Conservation (phyloP, 2,113 vertebrate species). For the Solea senegalensis region DNA sequence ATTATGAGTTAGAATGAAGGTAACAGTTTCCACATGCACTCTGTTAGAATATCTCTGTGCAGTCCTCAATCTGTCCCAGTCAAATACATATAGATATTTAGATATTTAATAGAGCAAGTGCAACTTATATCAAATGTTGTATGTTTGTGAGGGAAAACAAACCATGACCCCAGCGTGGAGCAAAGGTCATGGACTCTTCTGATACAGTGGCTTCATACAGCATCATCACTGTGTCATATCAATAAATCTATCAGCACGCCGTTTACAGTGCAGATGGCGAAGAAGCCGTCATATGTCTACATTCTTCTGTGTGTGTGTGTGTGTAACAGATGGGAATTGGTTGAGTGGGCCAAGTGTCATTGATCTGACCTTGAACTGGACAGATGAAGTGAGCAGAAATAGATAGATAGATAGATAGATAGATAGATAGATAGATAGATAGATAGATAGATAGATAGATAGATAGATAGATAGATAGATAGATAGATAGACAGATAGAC, state of each 20-base stretch:
- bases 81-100: too few relatives aligned
- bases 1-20: too few relatives aligned
- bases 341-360: slow-evolving; percentile 56
- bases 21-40: too few relatives aligned
- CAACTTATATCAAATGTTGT: too few relatives aligned
- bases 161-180: too few relatives aligned
- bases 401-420: slow-evolving; percentile 10
- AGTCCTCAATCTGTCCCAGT: too few relatives aligned
- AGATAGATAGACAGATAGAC: slow-evolving; percentile 10
- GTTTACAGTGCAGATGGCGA: slow-evolving; percentile 53
- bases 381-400: slow-evolving; percentile 25
- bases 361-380: slow-evolving; percentile 73
- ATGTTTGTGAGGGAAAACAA: too few relatives aligned
- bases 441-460: background rate
- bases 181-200: background rate
- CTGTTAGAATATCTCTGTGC: too few relatives aligned
- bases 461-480: too few relatives aligned
- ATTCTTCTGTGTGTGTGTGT: slow-evolving; percentile 26
- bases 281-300: slow-evolving; percentile 11
- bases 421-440: slow-evolving; percentile 3
- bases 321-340: slow-evolving; percentile 69
- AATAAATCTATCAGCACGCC: slow-evolving; percentile 60
- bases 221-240: slow-evolving; percentile 23
- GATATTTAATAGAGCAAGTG: too few relatives aligned
- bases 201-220: slow-evolving; percentile 16